A percentile compares a stretch with the other conserved stretches of the same genome.
Conservation (phyloP, 2,113 vertebrate species). For the Crotalus helleri region DNA sequence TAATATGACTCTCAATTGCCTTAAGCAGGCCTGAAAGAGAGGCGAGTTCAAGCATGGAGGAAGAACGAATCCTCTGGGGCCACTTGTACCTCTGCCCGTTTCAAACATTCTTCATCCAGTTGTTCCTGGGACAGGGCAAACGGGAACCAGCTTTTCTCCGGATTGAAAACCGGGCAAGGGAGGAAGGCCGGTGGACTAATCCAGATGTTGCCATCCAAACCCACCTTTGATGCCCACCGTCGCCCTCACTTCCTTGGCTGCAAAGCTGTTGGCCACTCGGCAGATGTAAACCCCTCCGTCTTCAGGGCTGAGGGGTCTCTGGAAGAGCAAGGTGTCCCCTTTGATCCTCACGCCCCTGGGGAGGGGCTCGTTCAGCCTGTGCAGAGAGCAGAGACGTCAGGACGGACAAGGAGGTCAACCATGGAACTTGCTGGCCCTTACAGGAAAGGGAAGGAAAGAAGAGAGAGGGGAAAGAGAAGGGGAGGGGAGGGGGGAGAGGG, state of each 20-base stretch:
- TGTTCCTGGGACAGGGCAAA: background rate
- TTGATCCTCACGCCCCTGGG: slow-evolving; percentile 65
- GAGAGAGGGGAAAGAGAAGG: fast-evolving
- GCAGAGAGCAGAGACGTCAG: background rate
- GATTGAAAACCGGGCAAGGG: background rate
- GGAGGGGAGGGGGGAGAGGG: too few relatives aligned
- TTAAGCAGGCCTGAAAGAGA: background rate
- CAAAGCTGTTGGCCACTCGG: slow-evolving; percentile 69
- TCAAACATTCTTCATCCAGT: background rate
- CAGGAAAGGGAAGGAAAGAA: background rate
- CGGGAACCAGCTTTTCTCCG: background rate
- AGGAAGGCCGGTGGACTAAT: background rate
- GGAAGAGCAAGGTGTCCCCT: slow-evolving; percentile 75
- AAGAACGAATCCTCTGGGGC: background rate
- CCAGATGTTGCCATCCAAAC: background rate
- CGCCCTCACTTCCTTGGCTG: slow-evolving; percentile 62
- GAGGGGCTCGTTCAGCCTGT: slow-evolving; percentile 74
- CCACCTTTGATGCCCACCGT: slow-evolving; percentile 67
- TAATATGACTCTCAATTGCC: background rate
- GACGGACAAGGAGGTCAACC: slow-evolving; percentile 7
- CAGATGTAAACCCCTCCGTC: slow-evolving; percentile 82
- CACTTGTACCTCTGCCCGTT: background rate
- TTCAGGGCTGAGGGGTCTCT: slow-evolving; percentile 58
- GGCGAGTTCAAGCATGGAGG: background rate
- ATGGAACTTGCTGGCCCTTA: background rate